These are phyloP conservation scores for Ectropis crepuscularia DNA, from an alignment of 2,888 invertebrate genomes.

Conservation along the genomic window DNA sequence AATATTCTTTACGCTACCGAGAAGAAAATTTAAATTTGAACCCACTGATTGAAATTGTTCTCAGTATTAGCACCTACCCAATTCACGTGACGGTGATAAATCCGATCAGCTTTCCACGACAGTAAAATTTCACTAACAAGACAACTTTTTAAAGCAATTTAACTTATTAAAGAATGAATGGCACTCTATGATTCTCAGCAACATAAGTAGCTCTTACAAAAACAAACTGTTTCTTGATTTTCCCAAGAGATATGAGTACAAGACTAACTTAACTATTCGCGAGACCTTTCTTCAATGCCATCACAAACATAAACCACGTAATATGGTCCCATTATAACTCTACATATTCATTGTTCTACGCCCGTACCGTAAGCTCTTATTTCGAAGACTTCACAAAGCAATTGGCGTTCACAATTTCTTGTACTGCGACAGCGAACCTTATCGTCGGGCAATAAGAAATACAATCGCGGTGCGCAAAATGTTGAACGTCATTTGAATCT, in stretches of 20 bases:
- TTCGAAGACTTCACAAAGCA: too few species aligned
- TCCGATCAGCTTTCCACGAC: neutral
- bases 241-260: constrained; percentile 20
- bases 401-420: too few species aligned
- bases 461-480: too few species aligned
- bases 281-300: constrained; percentile 28
- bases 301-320: constrained; percentile 25
- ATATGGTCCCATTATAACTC: constrained; percentile 27
- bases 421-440: too few species aligned
- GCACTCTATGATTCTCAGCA: neutral
- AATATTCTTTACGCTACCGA: too few species aligned
- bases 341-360: constrained; percentile 23
- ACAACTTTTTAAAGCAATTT: neutral
- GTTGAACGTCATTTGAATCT: too few species aligned
- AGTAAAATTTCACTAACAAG: constrained; percentile 3
- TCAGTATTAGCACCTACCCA: neutral
- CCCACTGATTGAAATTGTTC: neutral
- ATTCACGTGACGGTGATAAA: neutral
- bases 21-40: too few species aligned
- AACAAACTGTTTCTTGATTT: constrained; percentile 7
- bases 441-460: too few species aligned
- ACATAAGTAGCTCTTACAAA: constrained; percentile 2
- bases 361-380: too few species aligned
- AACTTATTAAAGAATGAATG: neutral
- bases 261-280: constrained; percentile 2